A percentile compares a stretch with the other conserved stretches of the same genome.
Evolutionary conservation across 2,113 vertebrate species (phyloP).

Genomic region (Amphiprion ocellaris): DNA sequence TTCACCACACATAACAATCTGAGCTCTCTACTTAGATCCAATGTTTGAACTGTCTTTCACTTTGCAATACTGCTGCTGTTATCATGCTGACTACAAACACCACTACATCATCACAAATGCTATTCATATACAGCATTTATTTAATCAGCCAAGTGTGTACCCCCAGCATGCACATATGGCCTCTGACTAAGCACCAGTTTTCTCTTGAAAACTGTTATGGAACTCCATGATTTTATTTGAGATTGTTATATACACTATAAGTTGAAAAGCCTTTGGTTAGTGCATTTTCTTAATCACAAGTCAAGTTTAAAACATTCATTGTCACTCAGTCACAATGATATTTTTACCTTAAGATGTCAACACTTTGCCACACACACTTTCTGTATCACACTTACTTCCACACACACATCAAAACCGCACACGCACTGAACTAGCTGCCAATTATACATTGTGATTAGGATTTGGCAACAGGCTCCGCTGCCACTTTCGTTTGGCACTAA

Average conservation of each 20-base stretch:
- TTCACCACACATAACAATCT: not conserved
- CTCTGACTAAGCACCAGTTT: not conserved
- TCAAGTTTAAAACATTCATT: not conserved
- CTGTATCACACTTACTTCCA: not conserved
- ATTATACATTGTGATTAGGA: slow-evolving; percentile 71
- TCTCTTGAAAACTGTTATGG: not conserved
- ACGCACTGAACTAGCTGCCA: slow-evolving; percentile 25
- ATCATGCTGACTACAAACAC: not conserved
- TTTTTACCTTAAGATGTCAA: slow-evolving; percentile 14
- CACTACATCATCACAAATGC: slow-evolving; percentile 4
- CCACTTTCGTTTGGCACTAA: slow-evolving; percentile 77
- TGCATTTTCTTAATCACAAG: not conserved
- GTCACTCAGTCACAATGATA: not conserved
- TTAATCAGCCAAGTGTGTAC: not conserved
- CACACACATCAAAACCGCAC: slow-evolving; percentile 12
- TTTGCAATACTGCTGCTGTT: slow-evolving; percentile 1
- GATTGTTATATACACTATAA: no score
- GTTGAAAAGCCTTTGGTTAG: not conserved
- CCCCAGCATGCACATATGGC: not conserved
- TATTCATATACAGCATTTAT: slow-evolving; percentile 10
- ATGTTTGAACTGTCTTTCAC: slow-evolving; percentile 8
- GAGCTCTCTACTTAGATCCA: not conserved
- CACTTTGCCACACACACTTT: not conserved
- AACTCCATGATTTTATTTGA: no score
- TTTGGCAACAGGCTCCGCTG: slow-evolving; percentile 67